Percentiles rank a stretch among this genome's conserved stretches.
These are phyloP conservation scores for Cranoglanis bouderius DNA, from an alignment of 2,113 vertebrate genomes.

Conservation along the genomic window DNA sequence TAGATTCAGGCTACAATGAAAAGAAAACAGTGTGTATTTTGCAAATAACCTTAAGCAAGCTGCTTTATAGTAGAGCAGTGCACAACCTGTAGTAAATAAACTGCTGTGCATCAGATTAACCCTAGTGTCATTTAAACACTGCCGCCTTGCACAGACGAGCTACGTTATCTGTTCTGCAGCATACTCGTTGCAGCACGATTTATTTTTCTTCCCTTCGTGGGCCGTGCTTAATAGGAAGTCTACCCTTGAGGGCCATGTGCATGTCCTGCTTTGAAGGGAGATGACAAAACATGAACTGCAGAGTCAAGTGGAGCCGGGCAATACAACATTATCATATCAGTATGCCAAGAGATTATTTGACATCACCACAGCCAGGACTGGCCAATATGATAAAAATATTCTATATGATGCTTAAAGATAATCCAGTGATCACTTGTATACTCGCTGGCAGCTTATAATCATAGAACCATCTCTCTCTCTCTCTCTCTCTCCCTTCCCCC, in stretches of 20 bases:
- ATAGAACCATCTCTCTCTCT: neutral
- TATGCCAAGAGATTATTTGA: neutral
- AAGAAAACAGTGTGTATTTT: neutral
- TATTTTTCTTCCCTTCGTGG: neutral
- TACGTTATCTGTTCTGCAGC: neutral
- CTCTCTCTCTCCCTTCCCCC: no score
- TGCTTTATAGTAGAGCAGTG: neutral
- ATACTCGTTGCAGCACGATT: neutral
- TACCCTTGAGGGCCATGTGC: neutral
- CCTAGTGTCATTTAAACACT: neutral
- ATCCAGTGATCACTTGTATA: neutral
- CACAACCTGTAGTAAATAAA: neutral
- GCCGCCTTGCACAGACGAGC: neutral
- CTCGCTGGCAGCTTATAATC: neutral
- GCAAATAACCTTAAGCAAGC: neutral
- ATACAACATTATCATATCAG: neutral
- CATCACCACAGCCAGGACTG: neutral
- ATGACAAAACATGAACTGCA: neutral
- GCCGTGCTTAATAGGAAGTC: neutral
- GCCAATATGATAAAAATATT: neutral
- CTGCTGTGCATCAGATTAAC: neutral
- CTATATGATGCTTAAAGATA: neutral
- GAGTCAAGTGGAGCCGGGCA: neutral
- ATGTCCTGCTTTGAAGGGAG: neutral
- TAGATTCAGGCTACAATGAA: slow-evolving; percentile 23